phyloP scores from a whole-genome alignment of 2,888 invertebrate species.

The Ischnura elegans region DNA sequence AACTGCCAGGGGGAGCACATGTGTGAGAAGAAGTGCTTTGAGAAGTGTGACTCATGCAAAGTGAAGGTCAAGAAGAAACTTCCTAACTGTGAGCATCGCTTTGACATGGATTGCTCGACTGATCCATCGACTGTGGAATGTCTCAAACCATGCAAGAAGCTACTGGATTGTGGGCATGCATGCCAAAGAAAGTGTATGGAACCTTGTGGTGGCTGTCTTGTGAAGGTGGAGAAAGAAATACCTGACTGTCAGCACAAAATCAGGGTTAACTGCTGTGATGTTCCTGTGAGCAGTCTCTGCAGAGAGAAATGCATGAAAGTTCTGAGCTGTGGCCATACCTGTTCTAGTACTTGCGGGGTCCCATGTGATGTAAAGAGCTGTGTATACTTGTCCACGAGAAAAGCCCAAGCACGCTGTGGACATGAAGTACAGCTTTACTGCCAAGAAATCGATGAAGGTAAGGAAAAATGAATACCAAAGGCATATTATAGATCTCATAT shows the following conservation, averaged over 20 bases:
- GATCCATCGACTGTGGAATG: constrained; percentile 25
- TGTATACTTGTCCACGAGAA: constrained; percentile 73
- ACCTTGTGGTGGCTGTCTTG: constrained; percentile 68
- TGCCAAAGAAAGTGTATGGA: constrained; percentile 32
- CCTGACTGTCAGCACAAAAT: constrained; percentile 72
- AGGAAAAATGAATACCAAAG: too few species aligned
- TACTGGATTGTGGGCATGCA: constrained; percentile 15
- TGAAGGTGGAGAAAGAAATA: constrained; percentile 70
- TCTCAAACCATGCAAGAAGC: background rate
- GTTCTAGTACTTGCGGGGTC: constrained; percentile 77
- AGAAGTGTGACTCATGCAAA: constrained; percentile 70
- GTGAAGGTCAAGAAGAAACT: constrained; percentile 68
- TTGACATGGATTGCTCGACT: background rate
- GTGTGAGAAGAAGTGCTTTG: constrained; percentile 73
- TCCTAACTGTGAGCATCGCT: constrained; percentile 33
- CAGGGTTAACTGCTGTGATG: constrained; percentile 76
- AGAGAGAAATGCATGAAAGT: constrained; percentile 77
- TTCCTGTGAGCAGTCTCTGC: constrained; percentile 76
- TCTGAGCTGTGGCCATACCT: constrained; percentile 80
- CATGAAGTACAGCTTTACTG: constrained; percentile 79
- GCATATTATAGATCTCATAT: too few species aligned
- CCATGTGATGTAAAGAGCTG: constrained; percentile 77
- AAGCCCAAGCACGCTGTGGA: constrained; percentile 76
- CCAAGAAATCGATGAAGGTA: constrained; percentile 73
- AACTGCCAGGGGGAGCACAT: constrained; percentile 74